phyloP scores from a whole-genome alignment of 92 coral and sea anemone genomes.

The Paragorgia papillata region DNA sequence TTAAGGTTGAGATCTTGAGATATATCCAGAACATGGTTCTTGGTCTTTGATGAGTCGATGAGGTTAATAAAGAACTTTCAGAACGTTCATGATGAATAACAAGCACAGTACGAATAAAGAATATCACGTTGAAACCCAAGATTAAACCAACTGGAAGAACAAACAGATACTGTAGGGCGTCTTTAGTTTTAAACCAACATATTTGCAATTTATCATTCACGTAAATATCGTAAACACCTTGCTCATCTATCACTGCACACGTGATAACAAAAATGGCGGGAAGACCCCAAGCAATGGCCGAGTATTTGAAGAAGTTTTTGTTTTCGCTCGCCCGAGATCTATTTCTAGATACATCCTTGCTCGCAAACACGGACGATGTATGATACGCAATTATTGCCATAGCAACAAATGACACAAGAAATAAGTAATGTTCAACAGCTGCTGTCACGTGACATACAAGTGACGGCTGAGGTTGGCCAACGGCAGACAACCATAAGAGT shows the following conservation, averaged over 20 bases:
- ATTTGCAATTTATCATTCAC: neutral
- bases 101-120: neutral
- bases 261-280: slow-evolving; percentile 13
- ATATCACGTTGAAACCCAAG: slow-evolving; percentile 8
- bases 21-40: neutral
- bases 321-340: neutral
- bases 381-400: slow-evolving; percentile 24
- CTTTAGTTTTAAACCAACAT: slow-evolving; percentile 12
- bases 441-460: neutral
- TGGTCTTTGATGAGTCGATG: neutral
- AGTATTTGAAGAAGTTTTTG: neutral
- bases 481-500: neutral
- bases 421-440: neutral
- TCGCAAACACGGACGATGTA: neutral
- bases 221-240: neutral
- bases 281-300: neutral
- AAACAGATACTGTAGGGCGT: slow-evolving; percentile 1
- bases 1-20: slow-evolving; percentile 20
- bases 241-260: slow-evolving; percentile 4
- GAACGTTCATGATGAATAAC: neutral
- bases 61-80: neutral
- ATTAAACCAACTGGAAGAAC: slow-evolving; percentile 16
- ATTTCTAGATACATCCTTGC: neutral
- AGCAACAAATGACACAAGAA: slow-evolving; percentile 39
- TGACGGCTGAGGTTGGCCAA: neutral